Base-by-base conservation (phyloP, 1,140 invertebrate species). In the Drosophila ohnishii region DNA sequence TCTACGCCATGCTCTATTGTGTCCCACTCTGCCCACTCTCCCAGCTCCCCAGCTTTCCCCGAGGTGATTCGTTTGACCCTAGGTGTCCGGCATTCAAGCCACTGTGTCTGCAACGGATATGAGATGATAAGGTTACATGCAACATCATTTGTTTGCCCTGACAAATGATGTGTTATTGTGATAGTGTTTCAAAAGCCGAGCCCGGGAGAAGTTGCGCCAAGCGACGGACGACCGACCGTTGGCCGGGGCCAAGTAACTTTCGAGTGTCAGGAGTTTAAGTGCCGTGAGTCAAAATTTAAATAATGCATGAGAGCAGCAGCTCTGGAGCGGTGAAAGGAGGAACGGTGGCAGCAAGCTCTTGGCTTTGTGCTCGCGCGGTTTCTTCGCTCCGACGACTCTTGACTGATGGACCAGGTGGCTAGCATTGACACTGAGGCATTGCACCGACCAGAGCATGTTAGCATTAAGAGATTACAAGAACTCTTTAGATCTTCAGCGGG, bases 121-220 rank as follows among this genome's bases (percentile, higher is more conserved):
- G 77, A 89, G 84, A 88, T 88, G 84, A 88, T 88, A 88, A 88
- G 84, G 85, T 88, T 88, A 84, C 80, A 84, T 88, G 85, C 85
- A 88, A 88, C 84, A 84, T 88, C 84, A 84, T 88, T 88, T 88
- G 84, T 88, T 86, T 85, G 77, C 84, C 48, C 70, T 84, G 84
- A 88, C 84, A 88, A 88, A 88, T 88, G 84, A 87, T 87, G 80
- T 82, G 83, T 76, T 87, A 83, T 87, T 87, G 84, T 88, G 84
- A 88, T 88, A 83, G 66, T 83, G 79, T 74, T 81, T 57, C 64
- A 50, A 76, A 60, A 65, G 67, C 63, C 35, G 48, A 30, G 28
- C 11, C 22, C 5, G 22, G 16, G 22, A 39, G 40, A 45, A 37
- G 50, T 11, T 19, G 39, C 19, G 37, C 22, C 34, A 37, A 37